Conservation (phyloP, 2,113 vertebrate species). For the Datnioides undecimradiatus region DNA sequence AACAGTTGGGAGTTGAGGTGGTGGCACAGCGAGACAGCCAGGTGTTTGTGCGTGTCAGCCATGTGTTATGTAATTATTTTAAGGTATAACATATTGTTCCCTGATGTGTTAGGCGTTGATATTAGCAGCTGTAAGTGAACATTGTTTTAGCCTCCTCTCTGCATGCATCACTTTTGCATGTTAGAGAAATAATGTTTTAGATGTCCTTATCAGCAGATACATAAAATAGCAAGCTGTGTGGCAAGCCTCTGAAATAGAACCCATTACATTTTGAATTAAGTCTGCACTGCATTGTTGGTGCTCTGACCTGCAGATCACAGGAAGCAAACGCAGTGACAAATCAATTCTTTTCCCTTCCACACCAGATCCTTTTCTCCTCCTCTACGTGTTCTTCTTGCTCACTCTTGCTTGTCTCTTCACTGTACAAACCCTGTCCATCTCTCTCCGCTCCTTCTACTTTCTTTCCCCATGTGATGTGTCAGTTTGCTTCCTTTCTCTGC, state of each 20-base stretch:
- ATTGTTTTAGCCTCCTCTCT: neutral
- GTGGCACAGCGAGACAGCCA: constrained; percentile 16
- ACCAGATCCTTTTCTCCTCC: constrained; percentile 42
- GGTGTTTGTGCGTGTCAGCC: constrained; percentile 38
- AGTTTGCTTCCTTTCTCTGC: constrained; percentile 49
- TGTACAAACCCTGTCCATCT: constrained; percentile 57
- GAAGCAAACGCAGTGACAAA: constrained; percentile 69
- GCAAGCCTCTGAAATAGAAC: constrained; percentile 19
- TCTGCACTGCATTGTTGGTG: constrained; percentile 79
- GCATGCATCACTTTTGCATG: neutral
- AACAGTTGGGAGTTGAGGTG: constrained; percentile 18
- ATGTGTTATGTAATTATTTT: constrained; percentile 53
- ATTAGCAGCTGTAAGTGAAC: constrained; percentile 34
- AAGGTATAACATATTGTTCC: constrained; percentile 34
- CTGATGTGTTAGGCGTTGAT: constrained; percentile 18
- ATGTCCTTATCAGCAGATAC: constrained; percentile 18
- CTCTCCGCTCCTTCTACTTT: constrained; percentile 36
- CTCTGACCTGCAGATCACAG: constrained; percentile 67
- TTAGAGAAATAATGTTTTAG: constrained; percentile 23
- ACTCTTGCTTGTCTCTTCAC: constrained; percentile 61
- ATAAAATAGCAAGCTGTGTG: constrained; percentile 5
- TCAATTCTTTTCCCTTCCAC: constrained; percentile 64
- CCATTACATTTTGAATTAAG: constrained; percentile 44
- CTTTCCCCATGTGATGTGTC: constrained; percentile 40
- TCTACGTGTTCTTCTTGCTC: constrained; percentile 34